Conservation (phyloP, 2,113 vertebrate genomes). For the Hoplias malabaricus region DNA sequence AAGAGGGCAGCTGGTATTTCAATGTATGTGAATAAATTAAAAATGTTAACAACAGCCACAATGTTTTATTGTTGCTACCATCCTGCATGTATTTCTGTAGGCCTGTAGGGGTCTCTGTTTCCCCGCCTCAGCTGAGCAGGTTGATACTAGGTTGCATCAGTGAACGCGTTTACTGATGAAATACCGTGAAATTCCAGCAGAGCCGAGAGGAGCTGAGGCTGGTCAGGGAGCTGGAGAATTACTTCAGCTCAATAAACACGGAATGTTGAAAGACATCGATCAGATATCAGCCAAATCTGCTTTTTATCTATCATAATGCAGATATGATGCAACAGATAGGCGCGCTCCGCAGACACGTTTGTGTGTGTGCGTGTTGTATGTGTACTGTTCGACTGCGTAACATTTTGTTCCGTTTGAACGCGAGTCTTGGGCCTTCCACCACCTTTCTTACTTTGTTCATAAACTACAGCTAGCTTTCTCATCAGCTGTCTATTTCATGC, state of each 20-base stretch:
- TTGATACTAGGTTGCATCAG: slow-evolving; percentile 63
- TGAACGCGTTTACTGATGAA: slow-evolving; percentile 60
- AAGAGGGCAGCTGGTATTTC: too few species aligned
- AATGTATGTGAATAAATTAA: too few species aligned
- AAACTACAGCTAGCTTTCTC: neutral
- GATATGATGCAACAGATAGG: neutral
- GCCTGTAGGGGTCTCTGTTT: slow-evolving; percentile 54
- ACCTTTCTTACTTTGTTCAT: slow-evolving; percentile 19
- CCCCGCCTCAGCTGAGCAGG: neutral
- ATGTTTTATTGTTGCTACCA: too few species aligned
- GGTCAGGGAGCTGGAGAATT: slow-evolving; percentile 42
- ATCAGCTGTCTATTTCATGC: neutral
- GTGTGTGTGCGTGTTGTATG: neutral
- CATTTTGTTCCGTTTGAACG: neutral
- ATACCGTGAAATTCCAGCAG: slow-evolving; percentile 54
- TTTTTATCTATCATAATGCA: slow-evolving; percentile 20
- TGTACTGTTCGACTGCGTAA: neutral
- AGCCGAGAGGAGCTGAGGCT: slow-evolving; percentile 39
- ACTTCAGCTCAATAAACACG: slow-evolving; percentile 36
- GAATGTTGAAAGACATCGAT: slow-evolving; percentile 40
- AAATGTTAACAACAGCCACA: too few species aligned
- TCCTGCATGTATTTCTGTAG: neutral
- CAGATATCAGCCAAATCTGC: slow-evolving; percentile 16
- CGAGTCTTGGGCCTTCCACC: neutral
- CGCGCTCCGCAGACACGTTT: neutral